These are phyloP conservation scores for Dusona sp. DNA, from an alignment of 2,888 invertebrate genomes.

Conservation along the genomic window DNA sequence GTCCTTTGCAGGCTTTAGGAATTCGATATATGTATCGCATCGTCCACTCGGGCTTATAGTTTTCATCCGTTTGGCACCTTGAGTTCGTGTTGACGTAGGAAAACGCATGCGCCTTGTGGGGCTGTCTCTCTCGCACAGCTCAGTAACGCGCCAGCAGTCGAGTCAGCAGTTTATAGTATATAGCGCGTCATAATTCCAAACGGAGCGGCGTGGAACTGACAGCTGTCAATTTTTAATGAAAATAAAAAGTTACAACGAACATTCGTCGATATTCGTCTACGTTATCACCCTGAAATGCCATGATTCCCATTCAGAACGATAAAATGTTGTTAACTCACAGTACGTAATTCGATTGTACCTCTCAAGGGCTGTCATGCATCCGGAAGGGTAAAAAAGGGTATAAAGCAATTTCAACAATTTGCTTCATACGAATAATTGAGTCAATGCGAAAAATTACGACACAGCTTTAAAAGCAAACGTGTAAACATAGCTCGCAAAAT, in stretches of 20 bases:
- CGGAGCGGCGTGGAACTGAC: slow-evolving; percentile 4
- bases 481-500: too few relatives aligned
- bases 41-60: background rate
- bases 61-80: background rate
- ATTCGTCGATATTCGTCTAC: background rate
- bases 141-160: slow-evolving; percentile 11
- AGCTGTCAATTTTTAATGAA: slow-evolving; percentile 6
- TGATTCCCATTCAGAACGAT: background rate
- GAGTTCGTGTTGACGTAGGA: background rate
- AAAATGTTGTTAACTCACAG: background rate
- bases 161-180: slow-evolving; percentile 5
- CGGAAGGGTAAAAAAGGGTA: background rate
- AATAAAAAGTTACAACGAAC: slow-evolving; percentile 8
- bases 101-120: background rate
- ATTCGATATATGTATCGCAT: slow-evolving; percentile 1
- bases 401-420: background rate
- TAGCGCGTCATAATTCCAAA: slow-evolving; percentile 10
- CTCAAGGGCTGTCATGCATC: background rate
- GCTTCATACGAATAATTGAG: background rate
- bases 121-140: slow-evolving; percentile 1
- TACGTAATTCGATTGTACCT: background rate
- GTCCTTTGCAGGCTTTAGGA: slow-evolving; percentile 1
- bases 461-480: too few relatives aligned
- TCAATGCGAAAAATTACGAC: background rate
- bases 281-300: background rate